These are phyloP conservation scores for Siniperca chuatsi DNA, from an alignment of 2,113 vertebrate genomes.

Conservation along the genomic window DNA sequence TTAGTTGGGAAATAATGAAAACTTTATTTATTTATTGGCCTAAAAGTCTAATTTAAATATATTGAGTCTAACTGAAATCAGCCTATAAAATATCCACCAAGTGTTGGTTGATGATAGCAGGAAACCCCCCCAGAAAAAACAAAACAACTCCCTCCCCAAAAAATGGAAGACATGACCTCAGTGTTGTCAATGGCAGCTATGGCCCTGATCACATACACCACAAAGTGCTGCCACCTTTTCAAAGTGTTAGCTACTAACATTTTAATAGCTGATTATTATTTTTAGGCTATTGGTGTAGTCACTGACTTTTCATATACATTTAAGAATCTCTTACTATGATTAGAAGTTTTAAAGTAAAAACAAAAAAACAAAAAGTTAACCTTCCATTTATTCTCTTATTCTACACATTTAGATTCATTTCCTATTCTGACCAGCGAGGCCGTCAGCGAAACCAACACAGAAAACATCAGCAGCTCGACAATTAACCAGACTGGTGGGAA, in stretches of 20 bases:
- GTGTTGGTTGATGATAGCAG: too few species aligned
- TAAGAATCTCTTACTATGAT: neutral
- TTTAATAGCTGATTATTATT: neutral
- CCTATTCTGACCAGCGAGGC: neutral
- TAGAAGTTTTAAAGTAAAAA: neutral
- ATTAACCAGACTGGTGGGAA: slow-evolving; percentile 21
- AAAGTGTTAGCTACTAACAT: too few species aligned
- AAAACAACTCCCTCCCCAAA: too few species aligned
- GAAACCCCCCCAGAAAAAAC: too few species aligned
- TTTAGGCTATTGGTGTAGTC: neutral
- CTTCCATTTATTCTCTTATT: neutral
- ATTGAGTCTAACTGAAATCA: too few species aligned
- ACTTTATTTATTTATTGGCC: neutral
- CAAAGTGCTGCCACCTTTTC: too few species aligned
- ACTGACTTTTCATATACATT: neutral
- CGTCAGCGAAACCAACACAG: neutral
- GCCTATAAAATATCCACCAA: too few species aligned
- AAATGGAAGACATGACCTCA: too few species aligned
- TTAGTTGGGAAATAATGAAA: too few species aligned
- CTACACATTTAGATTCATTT: slow-evolving; percentile 17
- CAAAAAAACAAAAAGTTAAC: neutral
- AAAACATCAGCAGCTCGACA: slow-evolving; percentile 8
- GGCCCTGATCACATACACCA: neutral
- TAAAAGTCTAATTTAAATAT: neutral
- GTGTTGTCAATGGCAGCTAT: neutral